Evolutionary conservation across 2,888 invertebrate species (phyloP).

Genomic region (Stratiomys singularior): DNA sequence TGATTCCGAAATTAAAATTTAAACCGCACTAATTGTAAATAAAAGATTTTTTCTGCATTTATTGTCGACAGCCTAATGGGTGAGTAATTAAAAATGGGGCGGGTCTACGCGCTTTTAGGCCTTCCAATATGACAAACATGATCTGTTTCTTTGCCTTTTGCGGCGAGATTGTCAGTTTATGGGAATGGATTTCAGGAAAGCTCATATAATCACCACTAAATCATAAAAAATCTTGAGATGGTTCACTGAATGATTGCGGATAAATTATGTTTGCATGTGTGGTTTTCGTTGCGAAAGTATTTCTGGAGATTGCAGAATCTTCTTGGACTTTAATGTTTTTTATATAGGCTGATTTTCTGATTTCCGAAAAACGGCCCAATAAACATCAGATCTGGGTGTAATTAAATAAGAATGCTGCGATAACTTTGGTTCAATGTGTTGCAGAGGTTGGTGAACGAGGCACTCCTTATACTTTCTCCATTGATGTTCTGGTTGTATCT

Average conservation of each 20-base stretch:
- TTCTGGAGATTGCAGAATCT: background rate
- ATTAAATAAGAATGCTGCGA: too few relatives aligned
- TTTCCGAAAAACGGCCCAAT: too few relatives aligned
- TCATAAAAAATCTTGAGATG: too few relatives aligned
- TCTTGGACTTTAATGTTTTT: too few relatives aligned
- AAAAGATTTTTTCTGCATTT: too few relatives aligned
- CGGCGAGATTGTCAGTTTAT: constrained; percentile 3
- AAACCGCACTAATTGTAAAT: background rate
- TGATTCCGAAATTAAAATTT: background rate
- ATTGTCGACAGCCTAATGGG: background rate
- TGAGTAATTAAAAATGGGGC: constrained; percentile 1
- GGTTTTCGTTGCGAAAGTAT: background rate
- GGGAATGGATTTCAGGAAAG: background rate
- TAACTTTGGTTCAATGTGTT: too few relatives aligned
- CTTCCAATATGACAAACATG: background rate
- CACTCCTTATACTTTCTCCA: too few relatives aligned
- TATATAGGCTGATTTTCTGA: too few relatives aligned
- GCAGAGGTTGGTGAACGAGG: too few relatives aligned
- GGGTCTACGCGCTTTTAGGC: background rate
- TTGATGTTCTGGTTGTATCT: too few relatives aligned
- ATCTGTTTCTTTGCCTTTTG: background rate
- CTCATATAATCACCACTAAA: background rate
- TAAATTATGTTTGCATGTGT: background rate
- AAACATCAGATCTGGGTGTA: too few relatives aligned
- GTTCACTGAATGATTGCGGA: too few relatives aligned